These are phyloP conservation scores for Morelia viridis DNA, from an alignment of 2,797 vertebrate species.

Conservation along the genomic window DNA sequence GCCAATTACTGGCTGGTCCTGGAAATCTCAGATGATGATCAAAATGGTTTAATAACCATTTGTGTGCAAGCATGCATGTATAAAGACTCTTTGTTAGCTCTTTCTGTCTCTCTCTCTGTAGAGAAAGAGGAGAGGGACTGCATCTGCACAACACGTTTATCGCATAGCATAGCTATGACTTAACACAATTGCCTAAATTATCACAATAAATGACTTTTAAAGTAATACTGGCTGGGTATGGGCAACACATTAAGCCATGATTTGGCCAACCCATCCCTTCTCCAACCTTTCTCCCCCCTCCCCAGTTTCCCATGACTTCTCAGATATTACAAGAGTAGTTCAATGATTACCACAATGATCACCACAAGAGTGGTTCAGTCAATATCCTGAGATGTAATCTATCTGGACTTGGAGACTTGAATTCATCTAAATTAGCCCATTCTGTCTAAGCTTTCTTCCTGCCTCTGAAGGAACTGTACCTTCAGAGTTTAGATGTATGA, in stretches of 20 bases:
- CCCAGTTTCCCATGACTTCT: neutral
- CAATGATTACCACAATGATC: neutral
- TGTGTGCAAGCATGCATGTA: neutral
- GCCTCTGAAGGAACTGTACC: neutral
- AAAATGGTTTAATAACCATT: neutral
- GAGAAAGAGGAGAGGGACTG: neutral
- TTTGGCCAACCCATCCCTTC: neutral
- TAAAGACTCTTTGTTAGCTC: neutral
- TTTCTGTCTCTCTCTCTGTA: neutral
- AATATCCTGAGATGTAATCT: neutral
- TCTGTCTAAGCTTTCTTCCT: neutral
- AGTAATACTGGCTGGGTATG: neutral
- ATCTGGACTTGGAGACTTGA: neutral
- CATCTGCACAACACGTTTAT: neutral
- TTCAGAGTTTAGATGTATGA: neutral
- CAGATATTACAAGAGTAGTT: neutral
- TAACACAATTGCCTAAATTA: neutral
- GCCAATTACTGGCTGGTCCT: neutral
- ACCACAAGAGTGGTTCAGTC: neutral
- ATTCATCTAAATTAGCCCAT: neutral
- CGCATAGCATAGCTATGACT: rapidly evolving
- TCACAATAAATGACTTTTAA: neutral
- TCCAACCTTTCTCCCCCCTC: neutral
- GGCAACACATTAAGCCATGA: neutral
- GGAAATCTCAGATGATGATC: neutral